Evolutionary conservation across 2,113 vertebrate species (phyloP).

Genomic region (Daubentonia madagascariensis): DNA sequence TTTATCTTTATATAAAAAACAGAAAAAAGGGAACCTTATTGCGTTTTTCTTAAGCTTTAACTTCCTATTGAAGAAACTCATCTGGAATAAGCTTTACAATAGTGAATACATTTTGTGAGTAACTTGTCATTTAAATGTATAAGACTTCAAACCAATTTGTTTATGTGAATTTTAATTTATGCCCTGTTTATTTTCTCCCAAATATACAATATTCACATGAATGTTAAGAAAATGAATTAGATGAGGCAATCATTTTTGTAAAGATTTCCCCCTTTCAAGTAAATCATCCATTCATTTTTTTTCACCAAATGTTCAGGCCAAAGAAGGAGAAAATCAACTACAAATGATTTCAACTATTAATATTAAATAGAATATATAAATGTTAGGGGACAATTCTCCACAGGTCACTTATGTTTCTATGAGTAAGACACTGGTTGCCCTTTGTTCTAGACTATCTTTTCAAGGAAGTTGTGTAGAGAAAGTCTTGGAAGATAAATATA

Average conservation of each 20-base stretch:
- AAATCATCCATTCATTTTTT: neutral
- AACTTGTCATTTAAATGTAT: neutral
- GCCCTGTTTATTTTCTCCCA: conserved; percentile 17
- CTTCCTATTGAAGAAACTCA: neutral
- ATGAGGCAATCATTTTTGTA: neutral
- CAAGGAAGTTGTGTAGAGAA: neutral
- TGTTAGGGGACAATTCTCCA: neutral
- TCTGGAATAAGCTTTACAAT: neutral
- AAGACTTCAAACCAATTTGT: conserved; percentile 20
- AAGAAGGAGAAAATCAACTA: neutral
- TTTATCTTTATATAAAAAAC: conserved; percentile 21
- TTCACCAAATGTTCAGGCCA: conserved; percentile 13
- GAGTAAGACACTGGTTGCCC: neutral
- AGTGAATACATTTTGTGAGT: neutral
- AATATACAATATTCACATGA: neutral
- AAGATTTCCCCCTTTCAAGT: neutral
- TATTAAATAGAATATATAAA: neutral
- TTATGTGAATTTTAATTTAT: conserved; percentile 15
- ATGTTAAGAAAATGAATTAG: conserved; percentile 20
- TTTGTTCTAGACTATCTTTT: conserved; percentile 14
- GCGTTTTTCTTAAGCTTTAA: neutral
- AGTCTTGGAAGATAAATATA: neutral
- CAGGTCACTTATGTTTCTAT: neutral
- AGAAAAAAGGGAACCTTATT: neutral
- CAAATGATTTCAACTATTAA: conserved; percentile 2